These are phyloP conservation scores for Pseudolaguvia tuberculata DNA, from an alignment of 2,113 vertebrate genomes.

Conservation along the genomic window DNA sequence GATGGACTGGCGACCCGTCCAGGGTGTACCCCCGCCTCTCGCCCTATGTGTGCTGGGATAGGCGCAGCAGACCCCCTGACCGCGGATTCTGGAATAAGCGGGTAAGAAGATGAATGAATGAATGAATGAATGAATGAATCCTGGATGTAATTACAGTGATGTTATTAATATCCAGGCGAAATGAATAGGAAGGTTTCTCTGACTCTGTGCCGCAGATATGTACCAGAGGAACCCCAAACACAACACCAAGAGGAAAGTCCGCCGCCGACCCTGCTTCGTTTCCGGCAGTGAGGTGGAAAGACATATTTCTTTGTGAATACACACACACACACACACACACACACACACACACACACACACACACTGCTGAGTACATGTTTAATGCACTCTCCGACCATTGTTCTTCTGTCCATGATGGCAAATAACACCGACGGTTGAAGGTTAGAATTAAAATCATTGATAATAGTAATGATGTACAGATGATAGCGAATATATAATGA, in stretches of 20 bases:
- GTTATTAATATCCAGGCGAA: too few relatives aligned
- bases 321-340: background rate
- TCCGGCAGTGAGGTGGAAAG: constrained; percentile 69
- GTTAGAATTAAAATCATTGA: background rate
- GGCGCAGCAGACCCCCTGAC: too few relatives aligned
- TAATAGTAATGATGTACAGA: background rate
- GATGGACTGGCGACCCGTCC: too few relatives aligned
- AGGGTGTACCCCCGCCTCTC: too few relatives aligned
- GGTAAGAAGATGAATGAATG: too few relatives aligned
- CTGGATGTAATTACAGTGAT: too few relatives aligned
- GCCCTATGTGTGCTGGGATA: too few relatives aligned
- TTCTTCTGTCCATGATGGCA: background rate
- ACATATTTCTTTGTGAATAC: constrained; percentile 45
- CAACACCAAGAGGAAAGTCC: constrained; percentile 69
- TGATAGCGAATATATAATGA: background rate
- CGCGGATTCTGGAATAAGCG: too few relatives aligned
- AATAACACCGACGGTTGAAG: background rate
- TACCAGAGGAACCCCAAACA: constrained; percentile 71
- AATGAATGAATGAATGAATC: too few relatives aligned
- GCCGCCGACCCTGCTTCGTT: constrained; percentile 76
- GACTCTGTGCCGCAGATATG: constrained; percentile 69
- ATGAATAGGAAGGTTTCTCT: too few relatives aligned
- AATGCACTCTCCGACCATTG: too few relatives aligned
- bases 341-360: background rate
- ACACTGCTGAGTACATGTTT: background rate